Evolutionary conservation across 2,888 invertebrate genomes (phyloP).

Genomic region (Tubulanus polymorphus): DNA sequence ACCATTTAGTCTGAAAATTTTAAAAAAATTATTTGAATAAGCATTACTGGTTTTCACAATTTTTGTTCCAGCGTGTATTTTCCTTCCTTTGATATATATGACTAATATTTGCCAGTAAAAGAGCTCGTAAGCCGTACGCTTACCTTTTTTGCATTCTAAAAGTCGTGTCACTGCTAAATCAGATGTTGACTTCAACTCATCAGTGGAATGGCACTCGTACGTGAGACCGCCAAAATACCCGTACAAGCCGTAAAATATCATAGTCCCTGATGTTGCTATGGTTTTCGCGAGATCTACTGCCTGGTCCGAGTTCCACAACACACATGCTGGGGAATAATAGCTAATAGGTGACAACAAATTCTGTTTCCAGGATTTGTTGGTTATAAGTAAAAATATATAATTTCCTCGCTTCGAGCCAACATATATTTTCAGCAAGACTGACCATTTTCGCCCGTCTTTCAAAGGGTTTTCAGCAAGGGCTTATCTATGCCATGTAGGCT

Average conservation of each 20-base stretch:
- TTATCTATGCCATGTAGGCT: slow-evolving; percentile 21
- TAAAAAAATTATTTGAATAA: not conserved
- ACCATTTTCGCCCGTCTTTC: slow-evolving; percentile 37
- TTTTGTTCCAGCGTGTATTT: no score
- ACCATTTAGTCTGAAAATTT: slow-evolving; percentile 25
- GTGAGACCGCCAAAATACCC: no score
- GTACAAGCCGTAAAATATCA: slow-evolving; percentile 3
- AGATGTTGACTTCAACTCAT: no score
- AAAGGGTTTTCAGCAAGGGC: slow-evolving; percentile 23
- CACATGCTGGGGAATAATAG: slow-evolving; percentile 22
- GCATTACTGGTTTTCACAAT: no score
- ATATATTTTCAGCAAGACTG: slow-evolving; percentile 44
- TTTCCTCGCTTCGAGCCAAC: slow-evolving; percentile 44
- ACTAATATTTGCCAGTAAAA: no score
- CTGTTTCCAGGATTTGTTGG: not conserved
- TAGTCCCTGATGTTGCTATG: not conserved
- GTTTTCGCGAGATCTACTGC: slow-evolving; percentile 14
- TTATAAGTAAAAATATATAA: slow-evolving; percentile 9
- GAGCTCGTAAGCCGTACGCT: no score
- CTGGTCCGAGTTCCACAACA: slow-evolving; percentile 52
- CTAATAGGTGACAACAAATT: not conserved
- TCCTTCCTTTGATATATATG: no score
- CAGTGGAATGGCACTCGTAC: no score
- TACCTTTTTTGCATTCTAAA: no score
- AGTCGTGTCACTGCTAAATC: no score